Conservation (phyloP, 2,113 vertebrate species). For the Rhizomys pruinosus region DNA sequence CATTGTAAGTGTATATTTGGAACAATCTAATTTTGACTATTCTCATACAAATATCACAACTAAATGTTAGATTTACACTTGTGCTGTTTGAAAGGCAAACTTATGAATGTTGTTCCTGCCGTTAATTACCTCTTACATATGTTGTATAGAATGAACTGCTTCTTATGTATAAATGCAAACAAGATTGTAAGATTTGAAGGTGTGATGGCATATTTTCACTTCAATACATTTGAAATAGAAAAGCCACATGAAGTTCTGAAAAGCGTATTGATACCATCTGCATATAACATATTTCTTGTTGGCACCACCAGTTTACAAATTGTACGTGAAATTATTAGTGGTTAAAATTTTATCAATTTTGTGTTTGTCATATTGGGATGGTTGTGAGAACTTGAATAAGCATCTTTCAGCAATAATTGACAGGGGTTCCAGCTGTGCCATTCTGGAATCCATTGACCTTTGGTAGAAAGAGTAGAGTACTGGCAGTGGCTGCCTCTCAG, state of each 20-base stretch:
- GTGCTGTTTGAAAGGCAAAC: background rate
- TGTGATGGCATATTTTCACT: background rate
- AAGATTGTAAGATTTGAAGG: background rate
- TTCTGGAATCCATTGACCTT: background rate
- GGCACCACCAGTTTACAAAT: background rate
- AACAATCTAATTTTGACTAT: background rate
- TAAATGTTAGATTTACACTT: background rate
- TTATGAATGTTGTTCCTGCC: background rate
- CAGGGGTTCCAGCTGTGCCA: too few relatives aligned
- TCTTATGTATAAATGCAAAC: background rate
- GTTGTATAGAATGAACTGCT: too few relatives aligned
- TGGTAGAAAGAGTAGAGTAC: too few relatives aligned
- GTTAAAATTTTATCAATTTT: background rate
- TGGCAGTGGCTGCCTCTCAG: too few relatives aligned
- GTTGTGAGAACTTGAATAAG: background rate
- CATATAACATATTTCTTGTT: background rate
- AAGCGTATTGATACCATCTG: background rate
- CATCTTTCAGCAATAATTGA: background rate
- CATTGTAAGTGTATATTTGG: too few relatives aligned
- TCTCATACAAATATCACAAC: background rate
- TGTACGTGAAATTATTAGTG: background rate
- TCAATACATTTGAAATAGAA: slow-evolving; percentile 30
- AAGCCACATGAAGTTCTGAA: too few relatives aligned
- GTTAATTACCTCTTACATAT: background rate
- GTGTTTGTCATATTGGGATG: background rate